phyloP scores from a whole-genome alignment of 2,113 vertebrate species.

The Oryzias melastigma region DNA sequence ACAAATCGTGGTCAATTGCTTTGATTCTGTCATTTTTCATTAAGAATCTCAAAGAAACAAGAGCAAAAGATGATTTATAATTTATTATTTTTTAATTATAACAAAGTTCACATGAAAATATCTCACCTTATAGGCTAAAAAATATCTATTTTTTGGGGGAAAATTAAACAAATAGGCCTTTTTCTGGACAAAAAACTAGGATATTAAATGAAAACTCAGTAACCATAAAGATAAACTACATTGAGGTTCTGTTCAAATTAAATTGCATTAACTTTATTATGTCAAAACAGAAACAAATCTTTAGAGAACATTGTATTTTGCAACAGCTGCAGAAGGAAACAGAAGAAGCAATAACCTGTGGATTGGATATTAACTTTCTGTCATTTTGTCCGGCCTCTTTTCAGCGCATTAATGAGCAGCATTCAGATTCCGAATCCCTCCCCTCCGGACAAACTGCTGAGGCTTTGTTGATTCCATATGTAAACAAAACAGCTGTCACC shows the following conservation, averaged over 20 bases:
- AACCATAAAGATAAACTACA: neutral
- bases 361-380: neutral
- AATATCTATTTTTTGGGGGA: neutral
- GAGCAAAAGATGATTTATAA: too few relatives aligned
- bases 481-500: constrained; percentile 4
- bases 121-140: neutral
- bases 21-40: too few relatives aligned
- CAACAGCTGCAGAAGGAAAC: too few relatives aligned
- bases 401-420: neutral
- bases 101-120: neutral
- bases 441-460: neutral
- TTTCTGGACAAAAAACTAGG: neutral
- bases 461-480: neutral
- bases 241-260: too few relatives aligned
- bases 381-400: neutral
- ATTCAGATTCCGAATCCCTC: constrained; percentile 4
- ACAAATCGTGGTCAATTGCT: too few relatives aligned
- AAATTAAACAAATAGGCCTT: neutral
- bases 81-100: too few relatives aligned
- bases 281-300: too few relatives aligned
- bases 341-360: neutral
- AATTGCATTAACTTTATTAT: too few relatives aligned
- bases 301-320: too few relatives aligned
- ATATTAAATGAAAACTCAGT: too few relatives aligned
- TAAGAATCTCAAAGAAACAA: too few relatives aligned